Evolutionary conservation across 2,113 vertebrate genomes (phyloP).

Genomic region (Paratilapia polleni): DNA sequence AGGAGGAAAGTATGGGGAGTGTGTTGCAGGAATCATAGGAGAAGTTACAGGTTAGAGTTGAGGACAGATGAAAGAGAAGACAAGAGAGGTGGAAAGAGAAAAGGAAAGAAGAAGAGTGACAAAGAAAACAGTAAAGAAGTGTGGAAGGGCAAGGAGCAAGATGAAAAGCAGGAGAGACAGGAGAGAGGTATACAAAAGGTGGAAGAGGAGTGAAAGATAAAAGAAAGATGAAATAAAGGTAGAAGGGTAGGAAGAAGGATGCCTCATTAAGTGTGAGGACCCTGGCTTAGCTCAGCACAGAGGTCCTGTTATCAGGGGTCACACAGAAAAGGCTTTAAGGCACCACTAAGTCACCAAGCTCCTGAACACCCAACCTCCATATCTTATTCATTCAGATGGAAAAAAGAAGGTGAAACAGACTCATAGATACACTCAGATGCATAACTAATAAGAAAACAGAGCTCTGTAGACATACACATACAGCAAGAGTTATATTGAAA

Average conservation of each 20-base stretch:
- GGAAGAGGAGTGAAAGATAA: conserved; percentile 38
- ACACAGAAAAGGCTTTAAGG: conserved; percentile 3
- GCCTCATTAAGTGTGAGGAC: conserved; percentile 57
- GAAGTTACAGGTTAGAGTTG: conserved; percentile 32
- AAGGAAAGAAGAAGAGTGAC: not conserved
- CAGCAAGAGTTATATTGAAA: not conserved
- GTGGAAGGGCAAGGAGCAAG: conserved; percentile 33
- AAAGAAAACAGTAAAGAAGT: conserved; percentile 15
- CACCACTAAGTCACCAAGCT: not conserved
- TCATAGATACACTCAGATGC: not conserved
- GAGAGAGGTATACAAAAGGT: conserved; percentile 4
- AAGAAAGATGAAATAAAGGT: conserved; percentile 44
- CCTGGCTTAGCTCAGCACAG: conserved; percentile 9
- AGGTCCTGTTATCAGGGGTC: conserved; percentile 36
- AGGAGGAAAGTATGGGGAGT: not conserved
- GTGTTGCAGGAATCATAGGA: conserved; percentile 7
- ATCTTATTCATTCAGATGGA: conserved; percentile 1
- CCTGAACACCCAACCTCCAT: not conserved
- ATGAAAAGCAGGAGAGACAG: conserved; percentile 31
- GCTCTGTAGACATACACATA: not conserved
- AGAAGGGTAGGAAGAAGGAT: not conserved
- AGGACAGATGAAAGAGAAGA: conserved; percentile 43
- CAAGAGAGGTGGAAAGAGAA: not conserved
- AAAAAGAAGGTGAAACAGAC: not conserved
- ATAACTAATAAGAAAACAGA: conserved; percentile 5